Base-by-base conservation (phyloP, 2,113 vertebrate species). In the Rhinolophus sinicus region DNA sequence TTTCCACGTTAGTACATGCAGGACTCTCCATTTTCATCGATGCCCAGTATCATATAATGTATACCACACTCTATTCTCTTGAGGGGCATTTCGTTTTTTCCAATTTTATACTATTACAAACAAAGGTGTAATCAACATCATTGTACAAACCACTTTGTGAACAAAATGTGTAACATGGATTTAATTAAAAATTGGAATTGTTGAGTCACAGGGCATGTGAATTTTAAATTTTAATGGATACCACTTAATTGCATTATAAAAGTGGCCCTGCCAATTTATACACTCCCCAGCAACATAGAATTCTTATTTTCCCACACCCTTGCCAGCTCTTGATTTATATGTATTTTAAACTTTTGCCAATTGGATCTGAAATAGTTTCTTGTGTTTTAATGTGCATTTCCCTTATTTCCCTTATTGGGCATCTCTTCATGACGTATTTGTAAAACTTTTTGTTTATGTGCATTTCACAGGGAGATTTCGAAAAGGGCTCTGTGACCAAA, bases 141-240 rank as follows among this genome's bases (percentile, higher is more conserved):
- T 78, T 76, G 38, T n/a, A 75, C 16, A 56, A 84, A 58, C 76
- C 50, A 73, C 62, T 44, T 88, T 84, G 47, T 81, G 90, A 92
- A 85, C 22, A 65, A 15, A 15, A 64, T 89, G 40, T 65, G n/a
- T 60, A 44, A 69, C 50, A 28, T 40, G 60, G 56, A 19, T 76
- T 76, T 75, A 50, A 67, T 82, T 96, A 64, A 88, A 93, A 88
- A 56, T 10, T 62, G n/a, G 54, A 90, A 67, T 50, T 72, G n/a
- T 30, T 91, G 88, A 73, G 85, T 93, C 54, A 88, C 16, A 88
- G 62, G 81, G n/a, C 50, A 81, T 50, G 11, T 64, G 47, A 81
- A 87, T 88, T 81, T 94, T 22, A 56, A 85, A 82, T 54, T 91
- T 67, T 52, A 85, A 64, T 33, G 33, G 67, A 8, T 82, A 70